Conservation (phyloP, 2,113 vertebrate genomes). For the Sylvia atricapilla region DNA sequence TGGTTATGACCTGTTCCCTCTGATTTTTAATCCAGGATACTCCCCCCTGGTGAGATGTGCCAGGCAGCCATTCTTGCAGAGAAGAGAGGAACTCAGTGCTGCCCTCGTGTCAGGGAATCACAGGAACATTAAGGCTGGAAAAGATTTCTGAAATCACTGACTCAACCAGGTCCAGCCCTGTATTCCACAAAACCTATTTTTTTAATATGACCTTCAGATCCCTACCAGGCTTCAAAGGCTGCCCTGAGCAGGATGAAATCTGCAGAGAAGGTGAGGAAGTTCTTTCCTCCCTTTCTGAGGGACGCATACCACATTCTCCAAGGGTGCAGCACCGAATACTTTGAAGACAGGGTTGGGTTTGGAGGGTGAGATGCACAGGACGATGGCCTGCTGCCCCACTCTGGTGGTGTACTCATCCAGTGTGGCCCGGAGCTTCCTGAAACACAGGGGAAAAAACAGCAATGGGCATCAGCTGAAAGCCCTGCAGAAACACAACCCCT, state of each 20-base stretch:
- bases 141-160: not conserved
- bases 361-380: conserved; percentile 95
- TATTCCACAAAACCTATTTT: not conserved
- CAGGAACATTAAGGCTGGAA: not conserved
- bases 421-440: conserved; percentile 92
- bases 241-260: not conserved
- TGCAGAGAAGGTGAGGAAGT: not conserved
- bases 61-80: not conserved
- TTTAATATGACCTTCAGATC: not conserved
- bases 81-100: not conserved
- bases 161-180: not conserved
- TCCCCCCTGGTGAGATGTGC: not conserved
- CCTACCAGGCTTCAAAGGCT: not conserved
- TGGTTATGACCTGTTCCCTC: not conserved
- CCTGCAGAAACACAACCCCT: not conserved
- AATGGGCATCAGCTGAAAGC: not conserved
- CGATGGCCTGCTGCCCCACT: conserved; percentile 97
- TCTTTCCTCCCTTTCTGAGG: fast-evolving
- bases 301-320: conserved; percentile 95
- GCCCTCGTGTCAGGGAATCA: not conserved
- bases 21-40: not conserved
- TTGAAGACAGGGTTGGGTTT: conserved; percentile 98
- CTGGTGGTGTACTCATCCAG: conserved; percentile 97
- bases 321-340: conserved; percentile 94
- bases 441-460: not conserved